Percentiles rank a stretch among this genome's conserved stretches.
Evolutionary conservation across 2,113 vertebrate species (phyloP).

Genomic region (Litocranius walleri): DNA sequence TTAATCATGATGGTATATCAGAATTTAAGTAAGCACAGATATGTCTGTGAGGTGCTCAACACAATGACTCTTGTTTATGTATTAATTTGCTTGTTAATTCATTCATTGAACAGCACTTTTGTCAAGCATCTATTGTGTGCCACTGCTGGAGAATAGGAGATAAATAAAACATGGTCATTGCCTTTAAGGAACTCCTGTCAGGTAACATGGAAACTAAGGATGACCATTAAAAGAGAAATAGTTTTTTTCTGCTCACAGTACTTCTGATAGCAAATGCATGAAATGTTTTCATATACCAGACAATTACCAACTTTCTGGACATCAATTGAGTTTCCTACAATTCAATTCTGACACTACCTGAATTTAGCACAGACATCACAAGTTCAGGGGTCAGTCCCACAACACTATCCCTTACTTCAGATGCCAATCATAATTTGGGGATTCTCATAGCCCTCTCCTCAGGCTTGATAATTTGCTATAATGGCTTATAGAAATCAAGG

Average conservation of each 20-base stretch:
- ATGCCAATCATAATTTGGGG: neutral
- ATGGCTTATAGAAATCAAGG: neutral
- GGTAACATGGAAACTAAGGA: neutral
- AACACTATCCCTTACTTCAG: neutral
- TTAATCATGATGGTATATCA: neutral
- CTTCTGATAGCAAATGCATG: neutral
- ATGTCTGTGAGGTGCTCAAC: neutral
- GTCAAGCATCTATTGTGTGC: neutral
- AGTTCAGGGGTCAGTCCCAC: neutral
- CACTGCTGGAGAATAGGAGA: neutral
- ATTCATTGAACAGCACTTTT: neutral
- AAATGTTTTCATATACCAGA: neutral
- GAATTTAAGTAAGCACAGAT: neutral
- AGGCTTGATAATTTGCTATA: neutral
- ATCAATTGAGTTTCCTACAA: neutral
- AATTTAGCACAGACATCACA: neutral
- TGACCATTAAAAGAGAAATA: neutral
- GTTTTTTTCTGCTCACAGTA: neutral
- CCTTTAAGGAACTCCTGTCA: neutral
- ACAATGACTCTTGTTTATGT: neutral
- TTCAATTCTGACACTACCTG: neutral
- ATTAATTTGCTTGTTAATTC: neutral
- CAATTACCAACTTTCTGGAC: neutral
- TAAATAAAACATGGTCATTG: neutral
- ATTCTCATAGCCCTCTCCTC: neutral